Evolutionary conservation across 1,140 invertebrate species (phyloP), one percentile per base, ranked within the genome.

Genomic region (Orius insidiosus): DNA sequence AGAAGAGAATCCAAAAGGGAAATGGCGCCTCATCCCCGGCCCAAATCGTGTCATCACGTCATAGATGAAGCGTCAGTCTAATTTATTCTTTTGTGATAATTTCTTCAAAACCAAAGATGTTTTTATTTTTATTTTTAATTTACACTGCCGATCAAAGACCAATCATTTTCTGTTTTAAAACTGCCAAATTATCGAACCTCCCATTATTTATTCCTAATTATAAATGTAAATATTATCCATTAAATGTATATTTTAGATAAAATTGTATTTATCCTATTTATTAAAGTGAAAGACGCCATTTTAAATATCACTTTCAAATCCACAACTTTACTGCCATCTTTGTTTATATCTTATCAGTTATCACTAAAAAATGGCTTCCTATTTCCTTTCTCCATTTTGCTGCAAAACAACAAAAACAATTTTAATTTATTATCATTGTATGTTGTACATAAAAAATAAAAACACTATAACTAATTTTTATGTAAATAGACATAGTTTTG

Each of bases 41-140:
- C 58, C 61, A 13, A 71, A 69, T 47, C 66, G 75, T 59, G 65
- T 74, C 48, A 80, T 81, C 45, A 79, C 46, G 76, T 80, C 56
- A 80, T 80, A 56, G 77, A 80, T 58, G 78, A 81, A 55, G 76
- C 74, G 13, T 68, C 67, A 47, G 59, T 64, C 44, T 68, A 58
- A 60, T 47, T 47, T 33, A 45, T 5, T 10, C 16, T 9, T 30
- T 42, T 37, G 14, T 6, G 8, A 14, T 15, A 30, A 19, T 24
- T 44, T 34, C n/a, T 32, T 32, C 14, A 18, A 24, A 24, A 24
- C 24, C 24, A 24, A 24, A 24, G 24, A 24, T 24, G 24, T 24
- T 24, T 24, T 24, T 24, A n/a, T n/a, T n/a, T n/a, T n/a, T n/a
- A n/a, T 15, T 7, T 5, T 14, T 33, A 32, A 14, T 46, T 14